Evolutionary conservation across 2,113 vertebrate genomes (phyloP).

Genomic region (Todiramphus saurophagus): DNA sequence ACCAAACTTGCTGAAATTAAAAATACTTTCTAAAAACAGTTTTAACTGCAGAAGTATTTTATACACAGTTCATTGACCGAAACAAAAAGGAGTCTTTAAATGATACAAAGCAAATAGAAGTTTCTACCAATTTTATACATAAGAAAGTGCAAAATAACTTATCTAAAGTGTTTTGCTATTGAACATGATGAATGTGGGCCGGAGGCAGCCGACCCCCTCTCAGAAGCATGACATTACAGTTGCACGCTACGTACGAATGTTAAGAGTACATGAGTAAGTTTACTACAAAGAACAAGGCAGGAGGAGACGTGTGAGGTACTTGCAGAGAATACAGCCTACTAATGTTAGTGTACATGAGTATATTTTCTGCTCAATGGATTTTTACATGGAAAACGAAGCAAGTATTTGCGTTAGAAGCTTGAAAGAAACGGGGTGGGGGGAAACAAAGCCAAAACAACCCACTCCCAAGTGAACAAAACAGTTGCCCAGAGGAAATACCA

Average conservation of each 20-base stretch:
- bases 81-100: conserved; percentile 87
- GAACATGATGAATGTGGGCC: conserved; percentile 69
- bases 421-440: neutral
- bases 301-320: conserved; percentile 71
- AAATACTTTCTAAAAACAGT: conserved; percentile 92
- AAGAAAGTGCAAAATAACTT: conserved; percentile 91
- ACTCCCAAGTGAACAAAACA: conserved; percentile 42
- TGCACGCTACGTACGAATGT: conserved; percentile 75
- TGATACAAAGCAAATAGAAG: conserved; percentile 86
- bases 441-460: neutral
- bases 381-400: conserved; percentile 61
- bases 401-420: conserved; percentile 51
- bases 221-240: conserved; percentile 78
- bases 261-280: conserved; percentile 66
- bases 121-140: conserved; percentile 87
- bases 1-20: conserved; percentile 98
- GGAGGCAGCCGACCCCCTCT: conserved; percentile 68
- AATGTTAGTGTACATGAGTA: conserved; percentile 39
- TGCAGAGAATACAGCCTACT: conserved; percentile 59
- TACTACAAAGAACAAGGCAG: conserved; percentile 67
- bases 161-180: conserved; percentile 83
- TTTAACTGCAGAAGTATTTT: conserved; percentile 99
- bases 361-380: conserved; percentile 38
- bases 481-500: conserved; percentile 71
- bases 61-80: conserved; percentile 92